These are phyloP conservation scores for Podarcis muralis DNA, from an alignment of 2,113 vertebrate species.

Conservation along the genomic window DNA sequence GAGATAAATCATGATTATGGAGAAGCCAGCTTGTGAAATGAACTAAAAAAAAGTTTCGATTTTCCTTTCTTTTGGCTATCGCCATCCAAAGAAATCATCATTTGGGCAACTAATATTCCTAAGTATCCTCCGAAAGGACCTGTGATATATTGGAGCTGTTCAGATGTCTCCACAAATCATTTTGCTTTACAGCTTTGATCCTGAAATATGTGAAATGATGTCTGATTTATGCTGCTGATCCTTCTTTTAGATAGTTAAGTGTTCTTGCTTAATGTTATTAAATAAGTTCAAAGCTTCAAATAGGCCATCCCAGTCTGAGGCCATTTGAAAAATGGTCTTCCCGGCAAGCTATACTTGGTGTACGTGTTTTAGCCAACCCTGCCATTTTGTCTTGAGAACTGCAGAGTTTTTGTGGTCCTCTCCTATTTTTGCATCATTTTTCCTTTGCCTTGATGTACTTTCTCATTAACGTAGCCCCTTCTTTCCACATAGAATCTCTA, in stretches of 20 bases:
- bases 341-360: slow-evolving; percentile 48
- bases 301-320: slow-evolving; percentile 59
- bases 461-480: no score
- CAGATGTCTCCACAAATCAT: slow-evolving; percentile 78
- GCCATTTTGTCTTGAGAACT: slow-evolving; percentile 15
- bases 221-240: slow-evolving; percentile 79
- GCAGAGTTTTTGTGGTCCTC: slow-evolving; percentile 26
- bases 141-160: slow-evolving; percentile 77
- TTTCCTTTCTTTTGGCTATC: slow-evolving; percentile 70
- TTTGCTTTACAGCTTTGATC: slow-evolving; percentile 77
- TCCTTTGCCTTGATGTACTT: not conserved
- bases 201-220: slow-evolving; percentile 79
- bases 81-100: slow-evolving; percentile 73
- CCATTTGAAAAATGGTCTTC: slow-evolving; percentile 67
- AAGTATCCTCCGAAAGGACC: slow-evolving; percentile 76
- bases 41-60: slow-evolving; percentile 62
- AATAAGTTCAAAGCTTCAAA: slow-evolving; percentile 74
- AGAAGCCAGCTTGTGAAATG: slow-evolving; percentile 56
- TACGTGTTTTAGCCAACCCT: slow-evolving; percentile 34
- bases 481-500: no score
- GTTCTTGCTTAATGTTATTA: slow-evolving; percentile 82
- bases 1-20: slow-evolving; percentile 70
- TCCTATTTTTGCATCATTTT: slow-evolving; percentile 9
- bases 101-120: slow-evolving; percentile 80
- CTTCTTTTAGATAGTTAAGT: slow-evolving; percentile 77